These are phyloP conservation scores for Elysia chlorotica DNA, from an alignment of 1,140 invertebrate species.

Conservation along the genomic window DNA sequence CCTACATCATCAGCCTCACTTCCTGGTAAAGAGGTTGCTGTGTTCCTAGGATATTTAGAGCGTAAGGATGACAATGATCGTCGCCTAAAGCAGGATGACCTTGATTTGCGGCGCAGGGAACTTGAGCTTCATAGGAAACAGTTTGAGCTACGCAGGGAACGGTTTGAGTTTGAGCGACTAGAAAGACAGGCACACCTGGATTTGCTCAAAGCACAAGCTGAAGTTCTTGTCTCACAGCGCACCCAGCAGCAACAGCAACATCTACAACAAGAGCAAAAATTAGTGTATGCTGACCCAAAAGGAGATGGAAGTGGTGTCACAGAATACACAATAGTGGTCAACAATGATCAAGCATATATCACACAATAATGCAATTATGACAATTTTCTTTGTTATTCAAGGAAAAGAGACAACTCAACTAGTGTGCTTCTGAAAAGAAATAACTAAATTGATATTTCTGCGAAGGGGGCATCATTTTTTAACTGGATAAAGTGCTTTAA, in stretches of 20 bases:
- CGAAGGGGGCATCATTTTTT: no score
- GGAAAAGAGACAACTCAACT: no score
- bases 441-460: no score
- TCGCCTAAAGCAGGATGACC: not conserved
- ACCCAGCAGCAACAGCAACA: no score
- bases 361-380: not conserved
- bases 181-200: not conserved
- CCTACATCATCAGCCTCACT: no score
- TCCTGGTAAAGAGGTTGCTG: not conserved
- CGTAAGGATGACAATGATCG: not conserved
- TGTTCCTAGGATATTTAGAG: not conserved
- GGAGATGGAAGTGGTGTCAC: not conserved
- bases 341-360: not conserved
- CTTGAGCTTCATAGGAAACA: not conserved
- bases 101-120: not conserved
- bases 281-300: not conserved
- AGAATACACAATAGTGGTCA: not conserved
- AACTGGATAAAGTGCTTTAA: no score
- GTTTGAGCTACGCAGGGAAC: not conserved
- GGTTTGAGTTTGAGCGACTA: not conserved
- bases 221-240: no score
- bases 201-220: not conserved
- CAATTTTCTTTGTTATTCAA: not conserved
- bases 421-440: no score
- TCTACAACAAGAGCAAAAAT: no score